Base-by-base conservation (phyloP, 2,888 invertebrate genomes). In the Chromoteleia sp. region DNA sequence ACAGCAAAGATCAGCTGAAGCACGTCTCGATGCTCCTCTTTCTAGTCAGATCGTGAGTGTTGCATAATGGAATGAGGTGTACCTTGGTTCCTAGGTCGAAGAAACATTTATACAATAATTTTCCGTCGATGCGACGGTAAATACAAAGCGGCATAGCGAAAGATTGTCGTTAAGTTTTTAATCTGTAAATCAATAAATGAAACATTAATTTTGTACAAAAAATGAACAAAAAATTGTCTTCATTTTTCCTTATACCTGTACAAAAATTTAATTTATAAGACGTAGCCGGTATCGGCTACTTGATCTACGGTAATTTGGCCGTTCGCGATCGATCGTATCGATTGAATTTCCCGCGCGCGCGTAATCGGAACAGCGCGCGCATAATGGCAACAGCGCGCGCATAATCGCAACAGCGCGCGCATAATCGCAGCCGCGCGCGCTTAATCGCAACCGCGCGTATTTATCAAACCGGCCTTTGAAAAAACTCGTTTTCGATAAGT, bases 181-280 rank as follows among this genome's bases (percentile, higher is more conserved):
- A 87, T 86, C 86, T 89, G 87, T 89, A 88, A 87, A 86, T 84
- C 84, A 89, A 88, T 89, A 87, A 90, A 89, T 87, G 85, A 88
- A 87, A 83, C 80, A 83, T 89, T 89, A 88, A 89, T 89, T 90
- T 90, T 89, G 87, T 87, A 85, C 87, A 83, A 84, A 84, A 56
- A 58, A 30, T 33, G 1, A 33, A 29, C 25, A 71, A 52, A 14
- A 54, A 8, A 17, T 12, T 41, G 61, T 61, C 14, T 50, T 65
- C 14, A 33, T 43, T 54, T 58, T 75, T 25, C 50, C 41, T 61
- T 59, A 14, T 25, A 25, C 25, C 25, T 25, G 2, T 25, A 25
- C 5, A 25, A 25, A 25, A 2, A 25, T 25, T 25, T 25, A 25
- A 4, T 25, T 25, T 25, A 25, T 25, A 2, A 25, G 3, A 5